Conservation (phyloP, 2,888 invertebrate species). For the Frankliniella fusca region DNA sequence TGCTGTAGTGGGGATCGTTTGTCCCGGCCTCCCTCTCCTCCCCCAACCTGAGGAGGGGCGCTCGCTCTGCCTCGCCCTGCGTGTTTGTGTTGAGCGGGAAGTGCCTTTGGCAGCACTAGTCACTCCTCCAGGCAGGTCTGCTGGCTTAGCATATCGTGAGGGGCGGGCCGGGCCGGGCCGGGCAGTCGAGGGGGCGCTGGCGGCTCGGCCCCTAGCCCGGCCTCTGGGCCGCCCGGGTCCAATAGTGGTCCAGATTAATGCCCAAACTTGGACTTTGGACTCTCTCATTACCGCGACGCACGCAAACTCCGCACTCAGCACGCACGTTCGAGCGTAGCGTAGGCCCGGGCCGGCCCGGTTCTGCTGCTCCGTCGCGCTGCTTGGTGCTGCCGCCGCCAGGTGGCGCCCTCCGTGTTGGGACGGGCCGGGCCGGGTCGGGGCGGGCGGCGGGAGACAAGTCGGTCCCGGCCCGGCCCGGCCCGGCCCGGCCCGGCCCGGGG, state of each 20-base stretch:
- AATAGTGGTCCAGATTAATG: slow-evolving; percentile 1
- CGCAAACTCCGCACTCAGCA: not conserved
- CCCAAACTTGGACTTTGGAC: not conserved
- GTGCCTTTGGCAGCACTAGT: no score
- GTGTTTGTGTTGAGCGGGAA: no score
- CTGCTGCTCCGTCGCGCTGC: not conserved
- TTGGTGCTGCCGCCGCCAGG: not conserved
- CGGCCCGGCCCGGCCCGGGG: not conserved
- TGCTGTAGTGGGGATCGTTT: no score
- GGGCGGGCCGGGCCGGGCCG: no score
- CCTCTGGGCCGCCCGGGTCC: not conserved
- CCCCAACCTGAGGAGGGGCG: no score
- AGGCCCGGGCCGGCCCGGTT: not conserved
- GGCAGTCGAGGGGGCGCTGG: no score
- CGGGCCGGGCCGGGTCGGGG: not conserved
- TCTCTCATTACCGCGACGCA: not conserved
- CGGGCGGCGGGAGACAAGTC: no score
- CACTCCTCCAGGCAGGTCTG: no score
- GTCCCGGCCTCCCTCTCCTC: no score
- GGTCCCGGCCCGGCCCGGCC: not conserved
- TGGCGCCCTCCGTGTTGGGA: not conserved
- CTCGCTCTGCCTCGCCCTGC: no score
- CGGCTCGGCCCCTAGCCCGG: no score
- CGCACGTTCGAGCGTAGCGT: not conserved
- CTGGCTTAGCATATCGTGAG: no score